phyloP scores from a whole-genome alignment of 2,888 invertebrate genomes.

The Hydrotaea cyrtoneurina region DNA sequence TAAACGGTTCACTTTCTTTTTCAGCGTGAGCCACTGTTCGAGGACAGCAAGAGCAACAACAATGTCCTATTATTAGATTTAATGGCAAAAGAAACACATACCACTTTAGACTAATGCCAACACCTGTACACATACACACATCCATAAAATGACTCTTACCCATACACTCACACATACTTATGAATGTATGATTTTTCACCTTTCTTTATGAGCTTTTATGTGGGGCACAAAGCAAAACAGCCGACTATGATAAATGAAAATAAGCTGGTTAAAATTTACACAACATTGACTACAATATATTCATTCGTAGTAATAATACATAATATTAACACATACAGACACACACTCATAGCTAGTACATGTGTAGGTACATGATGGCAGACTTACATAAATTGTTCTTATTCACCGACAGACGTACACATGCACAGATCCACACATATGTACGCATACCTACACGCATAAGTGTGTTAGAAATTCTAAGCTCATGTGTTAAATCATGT shows the following conservation, averaged over 20 bases:
- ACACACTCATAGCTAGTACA: not conserved
- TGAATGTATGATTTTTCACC: not conserved
- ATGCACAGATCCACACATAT: not conserved
- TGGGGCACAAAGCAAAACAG: not conserved
- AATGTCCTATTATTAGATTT: not conserved
- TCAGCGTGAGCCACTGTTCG: not conserved
- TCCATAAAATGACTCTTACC: not conserved
- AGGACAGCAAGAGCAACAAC: not conserved
- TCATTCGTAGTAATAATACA: not conserved
- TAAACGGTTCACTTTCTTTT: too few species aligned
- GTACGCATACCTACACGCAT: not conserved
- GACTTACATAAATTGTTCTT: not conserved
- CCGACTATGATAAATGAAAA: constrained; percentile 41
- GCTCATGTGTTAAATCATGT: constrained; percentile 49
- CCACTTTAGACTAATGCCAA: not conserved
- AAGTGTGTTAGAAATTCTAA: constrained; percentile 34
- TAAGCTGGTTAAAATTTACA: constrained; percentile 49
- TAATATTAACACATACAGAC: not conserved
- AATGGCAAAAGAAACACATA: not conserved
- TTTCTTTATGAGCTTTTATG: not conserved
- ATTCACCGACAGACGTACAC: not conserved
- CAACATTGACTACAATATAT: constrained; percentile 31
- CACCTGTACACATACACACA: not conserved
- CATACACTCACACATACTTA: not conserved
- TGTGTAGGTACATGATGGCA: not conserved